Conservation (phyloP, 2,888 invertebrate genomes). For the Crossocerus cetratus region DNA sequence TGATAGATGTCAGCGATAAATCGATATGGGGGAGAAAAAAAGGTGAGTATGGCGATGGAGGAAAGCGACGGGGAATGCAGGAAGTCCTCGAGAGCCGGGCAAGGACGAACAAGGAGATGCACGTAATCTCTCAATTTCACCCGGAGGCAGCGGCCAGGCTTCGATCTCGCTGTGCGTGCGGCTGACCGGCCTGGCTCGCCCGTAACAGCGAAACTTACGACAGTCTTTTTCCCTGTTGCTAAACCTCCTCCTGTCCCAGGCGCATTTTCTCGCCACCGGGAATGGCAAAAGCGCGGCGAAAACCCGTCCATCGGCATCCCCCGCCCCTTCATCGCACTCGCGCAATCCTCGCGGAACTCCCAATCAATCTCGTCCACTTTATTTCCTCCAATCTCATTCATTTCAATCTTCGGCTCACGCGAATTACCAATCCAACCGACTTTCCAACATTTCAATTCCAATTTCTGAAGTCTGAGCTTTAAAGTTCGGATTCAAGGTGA, state of each 20-base stretch:
- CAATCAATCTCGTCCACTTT: too few species aligned
- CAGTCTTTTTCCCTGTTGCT: conserved; percentile 21
- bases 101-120: conserved; percentile 55
- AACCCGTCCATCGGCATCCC: conserved; percentile 50
- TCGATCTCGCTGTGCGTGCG: too few species aligned
- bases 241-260: background rate
- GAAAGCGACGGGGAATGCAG: conserved; percentile 30
- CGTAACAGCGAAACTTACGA: conserved; percentile 39
- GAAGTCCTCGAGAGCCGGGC: conserved; percentile 32
- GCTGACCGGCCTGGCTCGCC: background rate
- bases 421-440: too few species aligned
- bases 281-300: conserved; percentile 51
- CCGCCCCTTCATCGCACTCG: conserved; percentile 31
- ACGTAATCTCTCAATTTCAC: conserved; percentile 59
- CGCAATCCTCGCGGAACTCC: background rate
- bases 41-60: background rate
- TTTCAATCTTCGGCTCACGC: too few species aligned
- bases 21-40: background rate
- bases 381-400: too few species aligned
- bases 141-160: conserved; percentile 15
- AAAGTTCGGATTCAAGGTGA: too few species aligned
- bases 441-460: too few species aligned
- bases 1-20: background rate
- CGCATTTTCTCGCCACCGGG: conserved; percentile 33
- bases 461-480: too few species aligned